Conservation (phyloP, 1,140 invertebrate species). For the Hyles euphorbiae region DNA sequence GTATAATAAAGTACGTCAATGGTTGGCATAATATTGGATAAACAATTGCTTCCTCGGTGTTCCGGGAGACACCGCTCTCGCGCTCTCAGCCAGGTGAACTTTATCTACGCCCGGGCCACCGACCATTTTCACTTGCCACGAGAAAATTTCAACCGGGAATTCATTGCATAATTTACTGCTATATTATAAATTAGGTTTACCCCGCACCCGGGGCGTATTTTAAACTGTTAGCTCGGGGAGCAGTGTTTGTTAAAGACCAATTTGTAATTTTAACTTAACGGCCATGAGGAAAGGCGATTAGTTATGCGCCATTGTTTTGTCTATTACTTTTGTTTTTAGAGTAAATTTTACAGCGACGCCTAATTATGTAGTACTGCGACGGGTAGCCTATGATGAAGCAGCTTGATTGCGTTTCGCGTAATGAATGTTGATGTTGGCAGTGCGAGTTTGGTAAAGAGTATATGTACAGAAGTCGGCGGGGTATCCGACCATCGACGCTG, state of each 20-base stretch:
- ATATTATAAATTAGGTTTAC: conserved; percentile 36
- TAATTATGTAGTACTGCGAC: too few relatives aligned
- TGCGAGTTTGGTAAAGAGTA: too few relatives aligned
- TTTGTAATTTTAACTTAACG: conserved; percentile 30
- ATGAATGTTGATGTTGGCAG: too few relatives aligned
- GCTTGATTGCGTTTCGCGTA: too few relatives aligned
- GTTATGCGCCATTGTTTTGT: conserved; percentile 15
- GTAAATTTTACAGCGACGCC: conserved; percentile 6
- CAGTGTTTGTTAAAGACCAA: conserved; percentile 33
- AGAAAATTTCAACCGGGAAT: conserved; percentile 31
- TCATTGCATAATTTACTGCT: conserved; percentile 40
- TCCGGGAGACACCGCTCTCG: background rate
- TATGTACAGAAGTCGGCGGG: background rate
- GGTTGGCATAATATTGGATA: too few relatives aligned
- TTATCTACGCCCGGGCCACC: conserved; percentile 23
- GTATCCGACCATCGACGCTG: conserved; percentile 4
- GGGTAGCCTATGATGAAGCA: too few relatives aligned
- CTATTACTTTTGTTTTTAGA: conserved; percentile 12
- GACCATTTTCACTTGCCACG: conserved; percentile 26
- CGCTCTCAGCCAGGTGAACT: conserved; percentile 17
- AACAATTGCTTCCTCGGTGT: conserved; percentile 2
- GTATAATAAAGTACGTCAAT: too few relatives aligned
- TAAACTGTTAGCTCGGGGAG: conserved; percentile 23
- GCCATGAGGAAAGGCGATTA: conserved; percentile 19
- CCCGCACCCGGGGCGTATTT: conserved; percentile 22